These are phyloP conservation scores for Drosophila pectinifera DNA, from an alignment of 1,140 invertebrate species.

Conservation along the genomic window DNA sequence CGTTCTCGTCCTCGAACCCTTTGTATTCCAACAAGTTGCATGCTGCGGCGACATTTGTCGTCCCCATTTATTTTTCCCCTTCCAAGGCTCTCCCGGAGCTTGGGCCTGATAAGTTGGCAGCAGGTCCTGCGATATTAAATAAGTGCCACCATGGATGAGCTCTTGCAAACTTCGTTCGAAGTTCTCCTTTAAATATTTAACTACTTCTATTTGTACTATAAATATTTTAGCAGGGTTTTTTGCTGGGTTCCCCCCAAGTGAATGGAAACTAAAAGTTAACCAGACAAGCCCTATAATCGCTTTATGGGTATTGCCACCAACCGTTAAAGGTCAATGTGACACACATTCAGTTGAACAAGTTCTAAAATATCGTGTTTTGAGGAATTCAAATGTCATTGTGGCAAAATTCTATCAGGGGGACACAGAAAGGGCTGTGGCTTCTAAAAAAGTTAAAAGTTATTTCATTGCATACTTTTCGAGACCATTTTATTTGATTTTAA, in stretches of 20 bases:
- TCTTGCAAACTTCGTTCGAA: neutral
- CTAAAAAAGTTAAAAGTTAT: too few relatives aligned
- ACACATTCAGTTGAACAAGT: constrained; percentile 4
- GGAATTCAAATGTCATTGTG: neutral
- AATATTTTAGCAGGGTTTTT: neutral
- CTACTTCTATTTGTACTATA: neutral
- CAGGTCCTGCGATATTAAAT: constrained; percentile 13
- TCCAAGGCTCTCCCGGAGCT: constrained; percentile 7
- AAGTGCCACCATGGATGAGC: neutral
- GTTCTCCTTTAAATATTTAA: neutral
- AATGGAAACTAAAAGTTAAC: too few relatives aligned
- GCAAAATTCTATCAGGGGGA: neutral
- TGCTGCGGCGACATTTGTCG: constrained; percentile 40
- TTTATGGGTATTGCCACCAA: neutral
- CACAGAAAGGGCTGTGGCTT: too few relatives aligned
- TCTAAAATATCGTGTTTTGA: too few relatives aligned
- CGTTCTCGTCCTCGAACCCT: constrained; percentile 2
- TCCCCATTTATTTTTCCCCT: constrained; percentile 9
- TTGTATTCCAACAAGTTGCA: constrained; percentile 46
- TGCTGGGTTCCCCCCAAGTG: too few relatives aligned
- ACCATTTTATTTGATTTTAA: too few relatives aligned
- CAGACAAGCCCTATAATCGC: too few relatives aligned
- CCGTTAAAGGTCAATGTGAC: neutral
- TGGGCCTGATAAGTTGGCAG: constrained; percentile 12
- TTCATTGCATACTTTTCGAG: neutral